Evolutionary conservation across 30 jellyfish, hydroid and myxozoan genomes (phyloP).

Genomic region (Aurelia aurita complex sp. Pacific): DNA sequence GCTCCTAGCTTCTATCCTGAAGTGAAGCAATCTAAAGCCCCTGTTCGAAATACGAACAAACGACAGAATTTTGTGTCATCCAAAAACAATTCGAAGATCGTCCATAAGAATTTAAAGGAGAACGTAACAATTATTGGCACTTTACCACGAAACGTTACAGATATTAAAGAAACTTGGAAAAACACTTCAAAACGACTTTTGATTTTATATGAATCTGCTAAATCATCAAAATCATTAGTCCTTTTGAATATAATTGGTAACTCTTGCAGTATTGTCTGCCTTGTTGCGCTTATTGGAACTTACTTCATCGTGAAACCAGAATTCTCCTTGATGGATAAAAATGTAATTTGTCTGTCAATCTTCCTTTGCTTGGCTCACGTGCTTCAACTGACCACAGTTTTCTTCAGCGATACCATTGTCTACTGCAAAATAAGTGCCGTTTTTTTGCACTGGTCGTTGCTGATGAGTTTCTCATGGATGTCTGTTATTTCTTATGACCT

Average conservation of each 20-base stretch:
- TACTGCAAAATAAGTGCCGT: constrained; percentile 40
- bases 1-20: too few relatives aligned
- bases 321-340: constrained; percentile 26
- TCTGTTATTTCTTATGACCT: constrained; percentile 38
- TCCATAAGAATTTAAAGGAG: too few relatives aligned
- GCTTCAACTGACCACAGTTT: constrained; percentile 20
- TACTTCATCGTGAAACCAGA: constrained; percentile 2
- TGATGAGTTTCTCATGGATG: constrained; percentile 54
- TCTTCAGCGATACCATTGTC: neutral
- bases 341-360: constrained; percentile 17
- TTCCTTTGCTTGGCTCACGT: constrained; percentile 13
- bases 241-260: constrained; percentile 16
- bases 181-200: neutral
- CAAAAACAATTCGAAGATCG: too few relatives aligned
- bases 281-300: neutral
- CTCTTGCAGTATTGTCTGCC: constrained; percentile 29
- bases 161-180: too few relatives aligned
- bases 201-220: neutral
- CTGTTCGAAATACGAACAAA: too few relatives aligned
- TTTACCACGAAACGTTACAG: too few relatives aligned
- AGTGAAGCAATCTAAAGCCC: neutral
- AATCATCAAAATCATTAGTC: neutral
- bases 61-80: too few relatives aligned
- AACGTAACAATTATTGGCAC: too few relatives aligned
- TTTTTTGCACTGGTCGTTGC: constrained; percentile 53